These are phyloP conservation scores for Eupeodes luniger DNA, from an alignment of 2,888 invertebrate genomes.

Conservation along the genomic window DNA sequence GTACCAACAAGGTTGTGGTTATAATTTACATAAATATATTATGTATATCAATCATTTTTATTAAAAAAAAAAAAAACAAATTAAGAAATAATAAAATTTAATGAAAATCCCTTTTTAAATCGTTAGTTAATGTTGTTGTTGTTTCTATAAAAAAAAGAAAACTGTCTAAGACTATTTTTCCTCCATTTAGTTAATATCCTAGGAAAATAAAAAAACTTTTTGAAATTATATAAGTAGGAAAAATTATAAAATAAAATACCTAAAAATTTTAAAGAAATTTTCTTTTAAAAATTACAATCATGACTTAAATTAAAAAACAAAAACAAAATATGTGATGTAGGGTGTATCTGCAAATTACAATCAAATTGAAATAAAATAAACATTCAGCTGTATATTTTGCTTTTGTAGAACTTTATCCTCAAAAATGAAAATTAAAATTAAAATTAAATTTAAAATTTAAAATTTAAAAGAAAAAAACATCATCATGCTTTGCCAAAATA, in stretches of 20 bases:
- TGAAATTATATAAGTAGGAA: slow-evolving; percentile 31
- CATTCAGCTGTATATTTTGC: slow-evolving; percentile 26
- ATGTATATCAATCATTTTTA: neutral
- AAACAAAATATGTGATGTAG: slow-evolving; percentile 39
- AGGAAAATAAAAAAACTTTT: neutral
- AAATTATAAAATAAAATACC: slow-evolving; percentile 2
- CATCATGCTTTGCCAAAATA: slow-evolving; percentile 77
- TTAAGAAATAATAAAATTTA: neutral
- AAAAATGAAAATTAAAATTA: slow-evolving; percentile 17
- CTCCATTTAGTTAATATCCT: slow-evolving; percentile 19
- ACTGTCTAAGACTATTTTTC: slow-evolving; percentile 8
- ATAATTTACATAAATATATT: neutral
- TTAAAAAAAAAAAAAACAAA: neutral
- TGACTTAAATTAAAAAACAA: slow-evolving; percentile 2
- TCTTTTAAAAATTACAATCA: slow-evolving; percentile 29
- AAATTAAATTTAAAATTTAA: neutral
- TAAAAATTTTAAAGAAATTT: neutral
- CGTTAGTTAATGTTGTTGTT: slow-evolving; percentile 20
- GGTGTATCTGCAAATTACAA: slow-evolving; percentile 61
- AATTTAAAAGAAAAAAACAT: slow-evolving; percentile 55
- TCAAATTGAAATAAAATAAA: slow-evolving; percentile 43
- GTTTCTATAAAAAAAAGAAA: neutral
- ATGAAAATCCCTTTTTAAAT: neutral
- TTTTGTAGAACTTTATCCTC: slow-evolving; percentile 24
- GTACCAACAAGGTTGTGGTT: slow-evolving; percentile 27